These are phyloP conservation scores for Capreolus pygargus DNA, from an alignment of 2,113 vertebrate species.

Conservation along the genomic window DNA sequence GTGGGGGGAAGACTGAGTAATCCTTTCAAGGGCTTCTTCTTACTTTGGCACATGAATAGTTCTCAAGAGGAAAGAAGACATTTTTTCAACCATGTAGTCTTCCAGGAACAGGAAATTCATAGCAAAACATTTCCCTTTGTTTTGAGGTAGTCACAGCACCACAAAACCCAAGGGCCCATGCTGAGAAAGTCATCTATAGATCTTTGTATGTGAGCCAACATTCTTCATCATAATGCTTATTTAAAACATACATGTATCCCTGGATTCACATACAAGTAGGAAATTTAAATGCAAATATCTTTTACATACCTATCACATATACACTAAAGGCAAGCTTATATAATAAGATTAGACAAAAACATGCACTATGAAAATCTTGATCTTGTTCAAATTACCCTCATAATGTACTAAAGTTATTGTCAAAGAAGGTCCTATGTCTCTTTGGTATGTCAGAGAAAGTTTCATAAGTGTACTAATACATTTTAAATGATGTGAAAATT, in stretches of 20 bases:
- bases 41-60: constrained; percentile 8
- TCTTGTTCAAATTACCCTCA: neutral
- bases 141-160: constrained; percentile 38
- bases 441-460: neutral
- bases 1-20: neutral
- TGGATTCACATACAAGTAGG: neutral
- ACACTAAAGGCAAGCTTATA: neutral
- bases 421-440: neutral
- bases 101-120: constrained; percentile 61
- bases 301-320: neutral
- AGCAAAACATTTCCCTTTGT: constrained; percentile 36
- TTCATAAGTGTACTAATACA: neutral
- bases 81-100: constrained; percentile 38
- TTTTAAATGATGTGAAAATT: neutral
- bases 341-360: constrained; percentile 15
- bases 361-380: neutral
- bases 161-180: constrained; percentile 27
- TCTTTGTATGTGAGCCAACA: neutral
- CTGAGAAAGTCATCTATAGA: constrained; percentile 5
- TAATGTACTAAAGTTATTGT: neutral
- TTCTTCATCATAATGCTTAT: neutral
- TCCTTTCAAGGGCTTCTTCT: neutral
- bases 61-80: constrained; percentile 36
- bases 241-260: constrained; percentile 4
- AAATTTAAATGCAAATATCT: constrained; percentile 27